Conservation (phyloP, 2,113 vertebrate genomes). For the Oncorhynchus kisutch region DNA sequence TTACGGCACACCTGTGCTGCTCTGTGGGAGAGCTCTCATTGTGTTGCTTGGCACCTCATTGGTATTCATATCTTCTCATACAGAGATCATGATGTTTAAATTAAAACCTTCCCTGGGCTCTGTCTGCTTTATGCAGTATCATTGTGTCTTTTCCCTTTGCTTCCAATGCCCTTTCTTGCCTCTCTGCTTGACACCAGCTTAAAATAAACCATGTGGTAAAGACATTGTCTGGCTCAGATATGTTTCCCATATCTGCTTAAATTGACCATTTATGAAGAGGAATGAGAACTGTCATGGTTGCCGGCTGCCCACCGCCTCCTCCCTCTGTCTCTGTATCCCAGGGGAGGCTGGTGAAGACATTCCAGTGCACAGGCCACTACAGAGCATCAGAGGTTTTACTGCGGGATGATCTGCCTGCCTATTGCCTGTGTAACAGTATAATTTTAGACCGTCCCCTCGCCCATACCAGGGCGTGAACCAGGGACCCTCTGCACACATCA, state of each 20-base stretch:
- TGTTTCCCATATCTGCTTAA: slow-evolving; percentile 55
- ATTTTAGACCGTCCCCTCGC: too few species aligned
- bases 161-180: slow-evolving; percentile 23
- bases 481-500: too few species aligned
- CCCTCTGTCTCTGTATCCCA: slow-evolving; percentile 55
- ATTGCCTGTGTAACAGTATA: neutral
- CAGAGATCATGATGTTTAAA: slow-evolving; percentile 14
- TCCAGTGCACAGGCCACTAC: slow-evolving; percentile 56
- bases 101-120: slow-evolving; percentile 25
- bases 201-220: slow-evolving; percentile 44
- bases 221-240: slow-evolving; percentile 34
- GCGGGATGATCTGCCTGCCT: slow-evolving; percentile 4
- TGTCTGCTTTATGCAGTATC: slow-evolving; percentile 15
- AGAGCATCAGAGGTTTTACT: slow-evolving; percentile 31
- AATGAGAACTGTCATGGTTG: slow-evolving; percentile 66
- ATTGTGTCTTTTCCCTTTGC: slow-evolving; percentile 12
- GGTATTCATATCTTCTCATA: slow-evolving; percentile 1
- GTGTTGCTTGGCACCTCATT: slow-evolving; percentile 1
- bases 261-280: slow-evolving; percentile 64
- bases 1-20: slow-evolving; percentile 16
- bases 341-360: slow-evolving; percentile 62
- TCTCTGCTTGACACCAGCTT: slow-evolving; percentile 28
- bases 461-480: too few species aligned
- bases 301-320: slow-evolving; percentile 30
- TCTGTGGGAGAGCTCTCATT: neutral